phyloP scores from a whole-genome alignment of 2,113 vertebrate species.

The Vulpes ferrilata region DNA sequence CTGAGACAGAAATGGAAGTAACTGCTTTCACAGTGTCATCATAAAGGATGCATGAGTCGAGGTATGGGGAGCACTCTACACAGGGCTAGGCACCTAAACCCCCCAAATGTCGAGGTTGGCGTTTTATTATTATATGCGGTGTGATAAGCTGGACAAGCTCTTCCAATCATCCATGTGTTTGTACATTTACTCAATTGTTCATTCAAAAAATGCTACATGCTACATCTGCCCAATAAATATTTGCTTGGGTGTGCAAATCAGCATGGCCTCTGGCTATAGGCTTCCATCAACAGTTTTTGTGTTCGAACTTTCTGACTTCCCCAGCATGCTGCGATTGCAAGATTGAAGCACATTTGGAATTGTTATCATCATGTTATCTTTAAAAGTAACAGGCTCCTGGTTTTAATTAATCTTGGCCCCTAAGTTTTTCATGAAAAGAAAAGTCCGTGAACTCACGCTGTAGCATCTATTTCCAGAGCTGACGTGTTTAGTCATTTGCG shows the following conservation, averaged over 20 bases:
- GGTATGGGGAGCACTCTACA: neutral
- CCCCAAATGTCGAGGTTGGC: fast-evolving
- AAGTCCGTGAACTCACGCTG: conserved; percentile 63
- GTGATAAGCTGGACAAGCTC: neutral
- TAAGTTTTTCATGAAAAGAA: conserved; percentile 70
- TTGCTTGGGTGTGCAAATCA: neutral
- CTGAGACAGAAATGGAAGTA: neutral
- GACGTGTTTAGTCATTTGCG: conserved; percentile 65
- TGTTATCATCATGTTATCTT: conserved; percentile 67
- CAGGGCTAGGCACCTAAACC: neutral
- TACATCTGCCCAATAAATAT: neutral
- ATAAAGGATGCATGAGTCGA: neutral
- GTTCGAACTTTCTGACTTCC: neutral
- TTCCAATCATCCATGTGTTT: neutral
- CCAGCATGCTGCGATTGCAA: neutral
- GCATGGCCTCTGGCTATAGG: neutral
- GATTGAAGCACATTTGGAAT: conserved; percentile 36
- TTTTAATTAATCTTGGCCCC: conserved; percentile 78
- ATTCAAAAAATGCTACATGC: neutral
- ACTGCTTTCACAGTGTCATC: neutral
- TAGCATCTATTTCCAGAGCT: conserved; percentile 60
- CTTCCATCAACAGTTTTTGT: neutral
- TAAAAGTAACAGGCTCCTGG: conserved; percentile 71
- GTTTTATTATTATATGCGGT: neutral
- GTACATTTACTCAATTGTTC: neutral